Evolutionary conservation across 2,113 vertebrate genomes (phyloP).

Genomic region (Lophius piscatorius): DNA sequence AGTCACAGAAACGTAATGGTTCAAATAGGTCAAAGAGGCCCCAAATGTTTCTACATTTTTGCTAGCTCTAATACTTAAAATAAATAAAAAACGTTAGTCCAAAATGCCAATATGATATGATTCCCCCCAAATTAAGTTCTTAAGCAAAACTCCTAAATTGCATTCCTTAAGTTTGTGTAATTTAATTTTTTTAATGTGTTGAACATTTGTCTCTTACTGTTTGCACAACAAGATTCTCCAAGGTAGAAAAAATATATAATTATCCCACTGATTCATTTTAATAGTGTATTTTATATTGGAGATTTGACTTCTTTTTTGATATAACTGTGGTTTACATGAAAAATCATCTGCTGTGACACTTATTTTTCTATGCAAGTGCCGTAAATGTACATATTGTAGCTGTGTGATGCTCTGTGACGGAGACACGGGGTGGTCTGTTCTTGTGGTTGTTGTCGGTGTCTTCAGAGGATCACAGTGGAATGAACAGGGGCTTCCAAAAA

Average conservation of each 20-base stretch:
- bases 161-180: constrained; percentile 69
- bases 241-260: constrained; percentile 55
- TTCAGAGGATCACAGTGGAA: constrained; percentile 55
- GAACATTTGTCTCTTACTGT: constrained; percentile 52
- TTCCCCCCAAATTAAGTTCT: constrained; percentile 52
- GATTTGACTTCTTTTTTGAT: constrained; percentile 70
- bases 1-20: constrained; percentile 31
- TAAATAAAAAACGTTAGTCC: constrained; percentile 39
- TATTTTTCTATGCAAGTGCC: constrained; percentile 85
- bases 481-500: constrained; percentile 71
- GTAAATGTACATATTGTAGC: constrained; percentile 78
- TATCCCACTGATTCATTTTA: constrained; percentile 65
- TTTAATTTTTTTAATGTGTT: constrained; percentile 47
- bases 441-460: constrained; percentile 49
- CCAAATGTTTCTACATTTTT: constrained; percentile 46
- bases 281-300: constrained; percentile 75
- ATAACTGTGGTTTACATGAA: constrained; percentile 77
- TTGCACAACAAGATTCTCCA: constrained; percentile 69
- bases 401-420: constrained; percentile 65
- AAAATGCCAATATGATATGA: constrained; percentile 51
- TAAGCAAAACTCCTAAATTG: constrained; percentile 53
- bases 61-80: constrained; percentile 46
- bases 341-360: constrained; percentile 79
- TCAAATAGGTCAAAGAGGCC: constrained; percentile 34
- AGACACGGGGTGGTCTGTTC: constrained; percentile 55